Evolutionary conservation across 2,113 vertebrate species (phyloP).

Genomic region (Barnardius zonarius): DNA sequence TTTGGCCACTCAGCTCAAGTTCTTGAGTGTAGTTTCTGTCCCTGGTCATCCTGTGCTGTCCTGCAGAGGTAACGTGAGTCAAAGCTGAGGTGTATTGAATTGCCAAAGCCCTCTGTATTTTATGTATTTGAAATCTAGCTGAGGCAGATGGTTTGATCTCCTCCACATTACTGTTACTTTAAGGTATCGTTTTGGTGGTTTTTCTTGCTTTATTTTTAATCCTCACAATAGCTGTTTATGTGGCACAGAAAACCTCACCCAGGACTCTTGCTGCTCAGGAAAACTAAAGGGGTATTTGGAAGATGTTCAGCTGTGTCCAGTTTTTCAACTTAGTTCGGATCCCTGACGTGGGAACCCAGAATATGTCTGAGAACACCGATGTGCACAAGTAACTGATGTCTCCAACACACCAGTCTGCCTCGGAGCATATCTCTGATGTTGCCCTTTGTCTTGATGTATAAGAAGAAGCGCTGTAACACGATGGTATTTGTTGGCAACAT

Average conservation of each 20-base stretch:
- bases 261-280: background rate
- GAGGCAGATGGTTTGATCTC: background rate
- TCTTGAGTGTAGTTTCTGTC: background rate
- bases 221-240: background rate
- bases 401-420: background rate
- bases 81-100: background rate
- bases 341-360: background rate
- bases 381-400: background rate
- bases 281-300: background rate
- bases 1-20: background rate
- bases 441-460: background rate
- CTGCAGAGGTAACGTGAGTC: background rate
- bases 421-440: background rate
- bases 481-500: background rate
- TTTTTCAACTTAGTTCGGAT: background rate
- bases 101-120: background rate
- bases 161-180: background rate
- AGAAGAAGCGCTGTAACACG: fast-evolving
- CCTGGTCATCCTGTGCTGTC: background rate
- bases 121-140: background rate
- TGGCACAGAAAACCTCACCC: background rate
- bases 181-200: background rate
- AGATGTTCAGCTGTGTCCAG: background rate
- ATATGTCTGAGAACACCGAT: background rate
- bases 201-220: background rate